Evolutionary conservation across 2,888 invertebrate genomes (phyloP).

Genomic region (Cactoblastis cactorum): DNA sequence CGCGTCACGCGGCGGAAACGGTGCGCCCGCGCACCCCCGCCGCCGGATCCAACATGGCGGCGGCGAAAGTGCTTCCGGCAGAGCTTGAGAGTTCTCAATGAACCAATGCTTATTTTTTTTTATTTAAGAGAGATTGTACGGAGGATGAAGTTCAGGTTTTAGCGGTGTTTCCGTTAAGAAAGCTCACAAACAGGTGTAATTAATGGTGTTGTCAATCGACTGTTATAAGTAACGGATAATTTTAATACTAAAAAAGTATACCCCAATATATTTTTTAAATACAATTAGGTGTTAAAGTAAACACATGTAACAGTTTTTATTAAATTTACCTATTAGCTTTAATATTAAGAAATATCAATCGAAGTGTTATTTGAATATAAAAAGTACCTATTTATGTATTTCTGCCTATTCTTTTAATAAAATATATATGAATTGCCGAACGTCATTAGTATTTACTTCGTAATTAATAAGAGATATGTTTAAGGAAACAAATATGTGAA

Average conservation of each 20-base stretch:
- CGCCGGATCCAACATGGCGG: conserved; percentile 77
- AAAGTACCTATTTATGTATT: too few species aligned
- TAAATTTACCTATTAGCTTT: too few species aligned
- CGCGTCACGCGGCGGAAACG: conserved; percentile 74
- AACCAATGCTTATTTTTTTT: conserved; percentile 50
- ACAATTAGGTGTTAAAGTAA: too few species aligned
- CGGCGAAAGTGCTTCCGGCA: conserved; percentile 77
- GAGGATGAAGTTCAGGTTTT: conserved; percentile 13
- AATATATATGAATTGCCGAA: neutral
- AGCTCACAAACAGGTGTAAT: conserved; percentile 10
- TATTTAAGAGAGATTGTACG: conserved; percentile 6
- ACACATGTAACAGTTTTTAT: too few species aligned
- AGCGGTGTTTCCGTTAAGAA: conserved; percentile 7
- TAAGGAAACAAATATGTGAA: conserved; percentile 3
- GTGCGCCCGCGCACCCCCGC: conserved; percentile 66
- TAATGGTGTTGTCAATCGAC: neutral
- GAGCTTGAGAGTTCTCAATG: conserved; percentile 67
- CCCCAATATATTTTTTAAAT: too few species aligned
- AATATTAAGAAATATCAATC: too few species aligned
- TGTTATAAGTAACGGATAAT: neutral
- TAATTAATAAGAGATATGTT: conserved; percentile 4
- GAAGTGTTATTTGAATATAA: too few species aligned
- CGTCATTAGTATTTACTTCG: conserved; percentile 6
- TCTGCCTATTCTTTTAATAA: neutral
- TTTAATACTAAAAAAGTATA: neutral